Conservation (phyloP, 2,888 invertebrate genomes). For the Muschampia plurimacula region DNA sequence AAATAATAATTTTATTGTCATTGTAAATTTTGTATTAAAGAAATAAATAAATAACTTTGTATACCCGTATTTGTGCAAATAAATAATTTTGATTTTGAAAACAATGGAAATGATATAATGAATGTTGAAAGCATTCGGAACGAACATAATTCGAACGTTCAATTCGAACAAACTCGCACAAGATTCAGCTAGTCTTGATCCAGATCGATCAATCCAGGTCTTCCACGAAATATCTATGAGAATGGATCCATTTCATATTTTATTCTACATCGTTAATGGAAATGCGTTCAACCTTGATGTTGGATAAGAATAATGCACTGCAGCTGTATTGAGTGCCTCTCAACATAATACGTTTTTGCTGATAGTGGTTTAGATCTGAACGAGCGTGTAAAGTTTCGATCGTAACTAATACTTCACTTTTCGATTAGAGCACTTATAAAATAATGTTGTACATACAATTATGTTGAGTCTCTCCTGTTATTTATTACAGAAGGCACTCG, state of each 20-base stretch:
- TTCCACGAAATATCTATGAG: conserved; percentile 25
- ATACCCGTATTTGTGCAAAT: too few species aligned
- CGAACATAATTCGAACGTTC: not conserved
- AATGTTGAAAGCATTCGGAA: not conserved
- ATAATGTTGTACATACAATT: conserved; percentile 21
- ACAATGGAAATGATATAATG: too few species aligned
- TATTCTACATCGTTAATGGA: conserved; percentile 46
- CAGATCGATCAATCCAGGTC: conserved; percentile 11
- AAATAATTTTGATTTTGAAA: too few species aligned
- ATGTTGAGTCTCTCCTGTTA: conserved; percentile 7
- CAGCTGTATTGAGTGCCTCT: conserved; percentile 62
- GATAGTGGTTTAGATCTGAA: conserved; percentile 49
- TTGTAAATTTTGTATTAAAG: too few species aligned
- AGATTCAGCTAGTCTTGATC: not conserved
- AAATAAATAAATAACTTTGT: too few species aligned
- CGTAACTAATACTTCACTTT: conserved; percentile 26
- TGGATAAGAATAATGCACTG: conserved; percentile 56
- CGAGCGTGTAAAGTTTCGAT: conserved; percentile 41
- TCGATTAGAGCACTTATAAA: conserved; percentile 18
- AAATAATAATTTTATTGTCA: too few species aligned
- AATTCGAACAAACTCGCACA: not conserved
- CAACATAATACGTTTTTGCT: conserved; percentile 51
- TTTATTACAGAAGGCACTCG: not conserved
- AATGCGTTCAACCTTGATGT: conserved; percentile 67
- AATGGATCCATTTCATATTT: conserved; percentile 29